phyloP scores from a whole-genome alignment of 2,888 invertebrate species.

The Heliothis peltigera region DNA sequence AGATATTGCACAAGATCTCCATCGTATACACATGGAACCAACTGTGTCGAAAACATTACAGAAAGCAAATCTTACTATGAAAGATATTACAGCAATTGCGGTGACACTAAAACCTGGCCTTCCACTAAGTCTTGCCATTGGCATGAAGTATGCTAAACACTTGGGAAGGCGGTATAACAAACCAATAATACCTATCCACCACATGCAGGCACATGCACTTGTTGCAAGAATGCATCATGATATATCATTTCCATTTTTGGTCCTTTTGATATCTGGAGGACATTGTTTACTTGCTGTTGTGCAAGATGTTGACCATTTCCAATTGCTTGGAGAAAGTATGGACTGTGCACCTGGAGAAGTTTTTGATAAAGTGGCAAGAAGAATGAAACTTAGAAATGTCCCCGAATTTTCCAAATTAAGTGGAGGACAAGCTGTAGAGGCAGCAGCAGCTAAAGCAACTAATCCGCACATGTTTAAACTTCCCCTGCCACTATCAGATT shows the following conservation, averaged over 20 bases:
- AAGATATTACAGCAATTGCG: slow-evolving; percentile 96
- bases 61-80: slow-evolving; percentile 90
- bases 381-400: slow-evolving; percentile 94
- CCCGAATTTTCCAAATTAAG: slow-evolving; percentile 93
- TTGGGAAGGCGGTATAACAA: slow-evolving; percentile 92
- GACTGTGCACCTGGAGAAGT: slow-evolving; percentile 98
- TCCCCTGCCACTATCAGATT: slow-evolving; percentile 91
- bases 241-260: slow-evolving; percentile 96
- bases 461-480: slow-evolving; percentile 92
- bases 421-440: slow-evolving; percentile 97
- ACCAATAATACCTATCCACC: slow-evolving; percentile 98
- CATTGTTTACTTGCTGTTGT: slow-evolving; percentile 96
- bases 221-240: slow-evolving; percentile 94
- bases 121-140: slow-evolving; percentile 93
- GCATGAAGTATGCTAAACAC: slow-evolving; percentile 95
- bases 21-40: slow-evolving; percentile 93
- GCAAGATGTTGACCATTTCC: slow-evolving; percentile 93
- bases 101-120: slow-evolving; percentile 97
- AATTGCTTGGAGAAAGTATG: slow-evolving; percentile 94
- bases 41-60: slow-evolving; percentile 93
- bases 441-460: slow-evolving; percentile 92
- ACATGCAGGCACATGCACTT: slow-evolving; percentile 99
- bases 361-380: slow-evolving; percentile 97
- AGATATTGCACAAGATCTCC: slow-evolving; percentile 95
- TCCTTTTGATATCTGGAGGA: slow-evolving; percentile 97